Evolutionary conservation across 2,888 invertebrate species (phyloP), one percentile per base, ranked within the genome.

Genomic region (Drosophila histrio): DNA sequence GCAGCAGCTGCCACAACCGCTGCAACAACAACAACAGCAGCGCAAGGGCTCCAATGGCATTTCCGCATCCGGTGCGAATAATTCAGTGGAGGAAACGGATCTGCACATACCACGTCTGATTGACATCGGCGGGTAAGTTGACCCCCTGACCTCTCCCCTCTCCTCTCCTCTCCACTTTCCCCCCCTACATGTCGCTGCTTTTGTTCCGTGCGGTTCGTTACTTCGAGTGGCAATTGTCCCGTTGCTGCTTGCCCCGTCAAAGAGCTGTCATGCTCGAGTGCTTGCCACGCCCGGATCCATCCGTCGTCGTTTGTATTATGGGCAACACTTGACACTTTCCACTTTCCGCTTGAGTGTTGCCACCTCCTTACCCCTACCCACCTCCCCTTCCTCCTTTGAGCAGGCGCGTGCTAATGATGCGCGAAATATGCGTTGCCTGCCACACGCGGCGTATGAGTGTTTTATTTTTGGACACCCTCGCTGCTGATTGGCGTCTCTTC

Each of bases 81-180:
- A 73, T 67, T 72, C 85, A 71, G 72, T 58, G 62, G 90, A 87
- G 75, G 93, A 94, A 83, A 92, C 94, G 76, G 95, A 95, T 90
- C 92, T 95, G 70, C 95, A 95, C 84, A 95, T 95, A 90, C 95
- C 95, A 9, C 92, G 93, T 56, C 93, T 93, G 88, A 93, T 92
- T 85, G 93, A 94, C 89, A 93, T 93, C 70, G 93, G 95, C 72
- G 93, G 95, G 95, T 95, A 92, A 91, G 91, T 87, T 62, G 70
- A 52, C 43, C 50, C 54, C 41, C 30, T 7, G 17, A 44, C 11
- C 54, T 21, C 22, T 19, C 52, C 4, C 59, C 32, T 28, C 6
- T 17, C 3, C 8, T 8, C n/a, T n/a, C n/a, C n/a, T n/a, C 8
- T 4, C 7, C n/a, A 8, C 46, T 30, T 21, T 1, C 9, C n/a